These are phyloP conservation scores for Piezodorus guildinii DNA, from an alignment of 1,140 invertebrate genomes.

Conservation along the genomic window DNA sequence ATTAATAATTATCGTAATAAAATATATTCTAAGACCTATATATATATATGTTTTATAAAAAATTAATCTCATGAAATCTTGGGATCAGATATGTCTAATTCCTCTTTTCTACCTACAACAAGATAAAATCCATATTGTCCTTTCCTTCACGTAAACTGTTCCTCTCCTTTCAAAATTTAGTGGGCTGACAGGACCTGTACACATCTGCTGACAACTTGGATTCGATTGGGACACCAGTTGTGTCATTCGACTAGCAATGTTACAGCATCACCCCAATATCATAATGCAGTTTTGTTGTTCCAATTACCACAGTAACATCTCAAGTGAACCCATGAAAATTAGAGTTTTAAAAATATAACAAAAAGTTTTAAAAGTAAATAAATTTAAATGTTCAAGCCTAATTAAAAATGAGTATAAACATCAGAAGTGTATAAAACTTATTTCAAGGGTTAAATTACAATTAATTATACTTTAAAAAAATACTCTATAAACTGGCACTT, in stretches of 20 bases:
- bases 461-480: too few species aligned
- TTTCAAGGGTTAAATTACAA: too few species aligned
- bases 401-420: too few species aligned
- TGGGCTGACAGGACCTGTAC: constrained; percentile 22
- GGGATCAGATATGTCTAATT: background rate
- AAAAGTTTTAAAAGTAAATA: too few species aligned
- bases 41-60: too few species aligned
- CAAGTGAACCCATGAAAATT: constrained; percentile 42
- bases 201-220: constrained; percentile 44
- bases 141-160: constrained; percentile 87
- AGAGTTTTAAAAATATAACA: too few species aligned
- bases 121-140: constrained; percentile 84
- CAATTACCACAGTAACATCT: constrained; percentile 88
- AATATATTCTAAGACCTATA: background rate
- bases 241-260: constrained; percentile 93
- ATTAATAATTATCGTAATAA: background rate
- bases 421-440: too few species aligned
- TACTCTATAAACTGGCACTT: too few species aligned
- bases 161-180: constrained; percentile 75
- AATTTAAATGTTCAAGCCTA: too few species aligned
- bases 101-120: constrained; percentile 31
- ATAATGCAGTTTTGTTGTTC: constrained; percentile 89
- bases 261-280: constrained; percentile 99
- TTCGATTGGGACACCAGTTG: constrained; percentile 74
- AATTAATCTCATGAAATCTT: constrained; percentile 1